phyloP scores from a whole-genome alignment of 2,113 vertebrate species.

The Nyctibius bracteatus region DNA sequence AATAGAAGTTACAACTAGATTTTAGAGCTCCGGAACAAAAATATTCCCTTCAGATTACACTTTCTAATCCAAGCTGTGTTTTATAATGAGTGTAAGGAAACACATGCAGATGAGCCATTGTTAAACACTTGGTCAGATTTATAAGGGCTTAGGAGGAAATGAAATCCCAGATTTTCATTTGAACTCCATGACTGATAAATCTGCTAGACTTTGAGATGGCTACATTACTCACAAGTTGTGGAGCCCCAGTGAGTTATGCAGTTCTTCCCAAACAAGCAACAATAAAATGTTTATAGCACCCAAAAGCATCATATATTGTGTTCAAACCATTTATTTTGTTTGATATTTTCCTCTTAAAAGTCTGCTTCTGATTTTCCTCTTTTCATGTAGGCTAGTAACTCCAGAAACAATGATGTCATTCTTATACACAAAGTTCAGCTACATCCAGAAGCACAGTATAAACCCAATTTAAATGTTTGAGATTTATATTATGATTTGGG shows the following conservation, averaged over 20 bases:
- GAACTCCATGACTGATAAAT: constrained; percentile 25
- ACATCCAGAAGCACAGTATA: background rate
- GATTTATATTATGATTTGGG: background rate
- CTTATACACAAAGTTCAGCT: background rate
- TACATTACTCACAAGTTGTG: constrained; percentile 27
- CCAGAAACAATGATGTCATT: constrained; percentile 34
- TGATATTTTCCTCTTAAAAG: constrained; percentile 38
- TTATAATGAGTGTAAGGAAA: background rate
- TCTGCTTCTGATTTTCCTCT: constrained; percentile 5
- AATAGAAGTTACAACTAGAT: background rate
- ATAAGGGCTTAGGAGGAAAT: background rate
- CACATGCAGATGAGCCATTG: background rate
- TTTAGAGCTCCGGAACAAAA: background rate
- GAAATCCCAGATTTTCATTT: constrained; percentile 5
- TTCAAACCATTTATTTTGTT: constrained; percentile 34
- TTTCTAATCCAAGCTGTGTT: background rate
- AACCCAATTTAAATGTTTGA: background rate
- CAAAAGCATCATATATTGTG: background rate
- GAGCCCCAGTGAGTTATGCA: constrained; percentile 12
- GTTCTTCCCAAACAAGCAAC: constrained; percentile 46
- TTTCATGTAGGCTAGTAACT: background rate
- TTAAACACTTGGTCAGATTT: background rate
- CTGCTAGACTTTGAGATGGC: constrained; percentile 13
- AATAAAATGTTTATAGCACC: constrained; percentile 45
- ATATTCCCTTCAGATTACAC: background rate